Evolutionary conservation across 2,113 vertebrate genomes (phyloP), one percentile per base, ranked within the genome.

Genomic region (Nicator chloris): DNA sequence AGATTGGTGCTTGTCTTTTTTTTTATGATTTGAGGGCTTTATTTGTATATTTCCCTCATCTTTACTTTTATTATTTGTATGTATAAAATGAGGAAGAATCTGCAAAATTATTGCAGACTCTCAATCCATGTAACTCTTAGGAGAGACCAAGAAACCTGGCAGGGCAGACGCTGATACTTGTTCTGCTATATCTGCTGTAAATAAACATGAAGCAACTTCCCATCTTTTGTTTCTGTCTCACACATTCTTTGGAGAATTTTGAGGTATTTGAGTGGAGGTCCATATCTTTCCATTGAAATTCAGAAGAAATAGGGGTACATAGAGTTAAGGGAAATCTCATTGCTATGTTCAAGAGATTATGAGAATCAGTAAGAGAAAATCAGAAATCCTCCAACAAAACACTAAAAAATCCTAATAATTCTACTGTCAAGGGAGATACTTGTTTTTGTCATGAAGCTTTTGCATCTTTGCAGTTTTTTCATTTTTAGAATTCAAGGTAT

Each of bases 351-450:
- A 60, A 50, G 17, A 68, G 6, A 66, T 63, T 57, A 35, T 44
- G 15, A 16, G 6, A 35, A 37, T n/a, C 59, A 73, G 24, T n/a
- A 68, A 45, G 16, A 6, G 8, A 60, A 77, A 90, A 84, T 59
- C 28, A 20, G 6, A 64, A 40, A 53, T 11, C 6, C 1, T 31
- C 0, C 31, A n/a, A 42, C 1, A 27, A 45, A 69, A 50, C 5
- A 44, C 3, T 13, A 15, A 54, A 71, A 71, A 63, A 37, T 44
- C 1, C 7, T 33, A 53, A 56, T 39, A 18, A 63, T 57, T 57
- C 31, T 49, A 18, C 14, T 68, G 1, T 27, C 17, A 49, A 57
- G 9, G 3, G 19, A 31, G 33, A 59, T 44, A 37, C 4, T 40
- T 69, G 26, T 1, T 30, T 91, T 73, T 88, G 26, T 8, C 8